Evolutionary conservation across 2,113 vertebrate genomes (phyloP).

Genomic region (Dasyurus viverrinus): DNA sequence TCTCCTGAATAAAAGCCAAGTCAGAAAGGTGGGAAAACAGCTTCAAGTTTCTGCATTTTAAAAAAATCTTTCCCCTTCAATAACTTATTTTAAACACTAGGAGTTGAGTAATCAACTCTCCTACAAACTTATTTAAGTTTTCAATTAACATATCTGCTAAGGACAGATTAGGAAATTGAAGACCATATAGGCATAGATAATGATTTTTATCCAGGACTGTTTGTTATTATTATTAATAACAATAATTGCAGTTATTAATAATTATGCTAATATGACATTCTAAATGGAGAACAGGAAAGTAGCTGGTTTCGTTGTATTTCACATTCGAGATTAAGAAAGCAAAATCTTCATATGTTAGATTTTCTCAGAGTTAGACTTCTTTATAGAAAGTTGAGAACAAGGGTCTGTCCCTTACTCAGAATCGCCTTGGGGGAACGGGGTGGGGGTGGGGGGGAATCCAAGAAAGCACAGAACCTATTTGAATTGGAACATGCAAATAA

Average conservation of each 20-base stretch:
- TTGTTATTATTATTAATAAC: background rate
- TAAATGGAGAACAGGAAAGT: background rate
- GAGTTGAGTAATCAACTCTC: background rate
- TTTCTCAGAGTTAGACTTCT: background rate
- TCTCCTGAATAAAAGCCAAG: background rate
- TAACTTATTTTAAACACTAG: background rate
- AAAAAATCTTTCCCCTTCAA: background rate
- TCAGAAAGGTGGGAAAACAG: slow-evolving; percentile 4
- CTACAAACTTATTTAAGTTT: background rate
- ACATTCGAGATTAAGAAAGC: background rate
- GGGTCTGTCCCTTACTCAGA: background rate
- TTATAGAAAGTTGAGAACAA: background rate
- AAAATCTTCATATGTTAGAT: background rate
- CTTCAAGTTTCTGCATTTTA: background rate
- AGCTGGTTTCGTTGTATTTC: background rate
- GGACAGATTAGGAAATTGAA: background rate
- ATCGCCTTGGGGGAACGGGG: accelerated
- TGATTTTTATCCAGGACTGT: accelerated
- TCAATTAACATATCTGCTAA: background rate
- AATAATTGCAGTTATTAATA: background rate
- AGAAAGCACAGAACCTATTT: background rate
- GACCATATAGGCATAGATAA: background rate
- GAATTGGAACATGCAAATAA: background rate
- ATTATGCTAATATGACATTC: background rate
- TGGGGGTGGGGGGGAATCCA: background rate